Percentiles rank a stretch among this genome's conserved stretches.
These are phyloP conservation scores for Lepisosteus oculatus DNA, from an alignment of 2,113 vertebrate species.

Conservation along the genomic window DNA sequence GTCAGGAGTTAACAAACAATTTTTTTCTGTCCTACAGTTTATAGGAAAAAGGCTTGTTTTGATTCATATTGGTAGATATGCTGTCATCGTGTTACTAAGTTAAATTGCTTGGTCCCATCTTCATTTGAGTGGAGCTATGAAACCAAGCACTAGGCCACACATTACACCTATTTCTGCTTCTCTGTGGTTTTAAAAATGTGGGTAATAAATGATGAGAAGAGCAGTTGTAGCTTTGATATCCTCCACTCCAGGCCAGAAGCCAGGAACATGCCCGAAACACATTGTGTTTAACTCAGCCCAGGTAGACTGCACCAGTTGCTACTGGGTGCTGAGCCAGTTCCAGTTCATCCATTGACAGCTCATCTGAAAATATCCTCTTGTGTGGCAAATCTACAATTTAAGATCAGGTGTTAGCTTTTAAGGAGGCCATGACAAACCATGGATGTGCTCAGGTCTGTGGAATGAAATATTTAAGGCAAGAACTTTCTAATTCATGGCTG, in stretches of 20 bases:
- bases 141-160: too few relatives aligned
- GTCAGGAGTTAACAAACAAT: constrained; percentile 71
- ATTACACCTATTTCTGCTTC: too few relatives aligned
- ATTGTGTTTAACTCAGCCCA: background rate
- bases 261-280: background rate
- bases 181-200: background rate
- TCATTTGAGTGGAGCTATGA: too few relatives aligned
- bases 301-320: background rate
- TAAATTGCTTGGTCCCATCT: too few relatives aligned
- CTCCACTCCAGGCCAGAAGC: background rate
- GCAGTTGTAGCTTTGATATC: background rate
- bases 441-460: background rate
- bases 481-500: background rate
- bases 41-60: constrained; percentile 63
- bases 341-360: background rate
- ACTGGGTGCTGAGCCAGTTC: background rate
- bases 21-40: constrained; percentile 56
- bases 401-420: background rate
- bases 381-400: background rate
- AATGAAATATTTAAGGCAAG: background rate
- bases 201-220: background rate
- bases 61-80: constrained; percentile 72
- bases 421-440: background rate
- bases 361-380: background rate
- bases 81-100: constrained; percentile 61